Conservation (phyloP, 2,797 vertebrate genomes). For the Acrocephalus scirpaceus region DNA sequence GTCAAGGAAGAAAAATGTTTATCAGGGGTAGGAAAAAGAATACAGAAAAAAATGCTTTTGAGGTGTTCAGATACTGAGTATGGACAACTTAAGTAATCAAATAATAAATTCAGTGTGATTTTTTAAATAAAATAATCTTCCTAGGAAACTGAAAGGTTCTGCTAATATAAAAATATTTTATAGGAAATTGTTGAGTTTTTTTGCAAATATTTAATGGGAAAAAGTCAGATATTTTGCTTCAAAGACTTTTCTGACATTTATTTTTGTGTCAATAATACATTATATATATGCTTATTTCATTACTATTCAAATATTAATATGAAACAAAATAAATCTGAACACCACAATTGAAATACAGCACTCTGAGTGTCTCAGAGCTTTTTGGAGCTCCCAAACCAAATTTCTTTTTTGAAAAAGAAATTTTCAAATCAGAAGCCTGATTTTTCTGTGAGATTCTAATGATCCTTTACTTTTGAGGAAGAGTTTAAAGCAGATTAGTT, state of each 20-base stretch:
- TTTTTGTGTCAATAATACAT: background rate
- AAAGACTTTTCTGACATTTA: background rate
- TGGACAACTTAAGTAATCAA: background rate
- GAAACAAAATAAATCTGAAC: background rate
- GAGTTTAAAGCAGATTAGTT: background rate
- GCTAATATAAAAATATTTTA: background rate
- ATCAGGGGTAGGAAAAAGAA: background rate
- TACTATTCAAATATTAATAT: background rate
- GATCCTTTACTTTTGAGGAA: background rate
- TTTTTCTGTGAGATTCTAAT: background rate
- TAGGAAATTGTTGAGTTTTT: background rate
- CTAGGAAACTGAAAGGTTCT: background rate
- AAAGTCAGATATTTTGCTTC: background rate
- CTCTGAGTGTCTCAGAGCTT: background rate
- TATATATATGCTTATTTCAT: background rate
- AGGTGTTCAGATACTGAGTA: background rate
- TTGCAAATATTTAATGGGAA: background rate
- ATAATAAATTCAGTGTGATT: background rate
- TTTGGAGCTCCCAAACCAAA: background rate
- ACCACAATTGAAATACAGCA: background rate
- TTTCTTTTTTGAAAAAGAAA: accelerated
- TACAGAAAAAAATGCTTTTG: background rate
- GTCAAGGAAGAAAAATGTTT: background rate
- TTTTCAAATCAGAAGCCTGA: too few species aligned
- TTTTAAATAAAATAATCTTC: background rate